phyloP scores from a whole-genome alignment of 2,797 vertebrate species.

The Bryconaethiops microstoma region DNA sequence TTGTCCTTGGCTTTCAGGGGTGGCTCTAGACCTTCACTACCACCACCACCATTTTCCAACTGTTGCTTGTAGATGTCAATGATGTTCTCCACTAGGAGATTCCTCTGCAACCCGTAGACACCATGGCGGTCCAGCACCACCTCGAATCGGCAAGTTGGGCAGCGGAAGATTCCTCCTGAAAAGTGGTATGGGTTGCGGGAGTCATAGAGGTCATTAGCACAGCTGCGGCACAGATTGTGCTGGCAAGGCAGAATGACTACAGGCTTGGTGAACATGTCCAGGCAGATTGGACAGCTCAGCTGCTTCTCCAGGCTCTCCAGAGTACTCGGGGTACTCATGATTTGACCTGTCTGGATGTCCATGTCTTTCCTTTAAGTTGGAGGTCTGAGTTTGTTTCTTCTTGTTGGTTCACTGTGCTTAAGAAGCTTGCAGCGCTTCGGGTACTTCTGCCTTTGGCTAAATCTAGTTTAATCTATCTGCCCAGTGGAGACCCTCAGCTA shows the following conservation, averaged over 20 bases:
- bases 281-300: conserved; percentile 74
- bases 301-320: conserved; percentile 73
- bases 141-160: conserved; percentile 88
- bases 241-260: conserved; percentile 76
- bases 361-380: conserved; percentile 52
- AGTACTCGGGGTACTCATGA: conserved; percentile 54
- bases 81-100: conserved; percentile 91
- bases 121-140: conserved; percentile 90
- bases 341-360: conserved; percentile 67
- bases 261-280: conserved; percentile 74
- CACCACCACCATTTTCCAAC: conserved; percentile 67
- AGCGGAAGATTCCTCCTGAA: conserved; percentile 88
- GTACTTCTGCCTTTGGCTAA: conserved; percentile 30
- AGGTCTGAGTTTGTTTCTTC: conserved; percentile 16
- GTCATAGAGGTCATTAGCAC: conserved; percentile 73
- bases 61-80: conserved; percentile 92
- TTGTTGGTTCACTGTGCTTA: conserved; percentile 10
- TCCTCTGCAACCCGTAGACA: conserved; percentile 88
- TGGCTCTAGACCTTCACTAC: conserved; percentile 44
- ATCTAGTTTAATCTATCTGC: conserved; percentile 58
- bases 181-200: conserved; percentile 71
- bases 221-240: conserved; percentile 73
- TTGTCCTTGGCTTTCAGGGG: conserved; percentile 63
- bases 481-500: conserved; percentile 19
- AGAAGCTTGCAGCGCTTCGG: conserved; percentile 6